Evolutionary conservation across 2,113 vertebrate species (phyloP).

Genomic region (Piliocolobus tephrosceles): DNA sequence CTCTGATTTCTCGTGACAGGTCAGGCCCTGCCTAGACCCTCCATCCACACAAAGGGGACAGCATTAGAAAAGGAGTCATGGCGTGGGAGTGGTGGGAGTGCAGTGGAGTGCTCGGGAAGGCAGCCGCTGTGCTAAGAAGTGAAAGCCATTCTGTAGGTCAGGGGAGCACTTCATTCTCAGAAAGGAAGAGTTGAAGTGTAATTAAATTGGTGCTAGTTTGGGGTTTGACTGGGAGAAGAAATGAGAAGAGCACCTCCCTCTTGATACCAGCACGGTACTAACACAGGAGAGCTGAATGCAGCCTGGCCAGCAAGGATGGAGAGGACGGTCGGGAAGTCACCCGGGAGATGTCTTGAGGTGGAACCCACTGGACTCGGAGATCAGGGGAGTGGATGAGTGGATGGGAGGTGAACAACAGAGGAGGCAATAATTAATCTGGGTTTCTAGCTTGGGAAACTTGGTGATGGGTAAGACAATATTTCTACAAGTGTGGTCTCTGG

Average conservation of each 20-base stretch:
- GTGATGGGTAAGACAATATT: accelerated
- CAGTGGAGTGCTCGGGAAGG: neutral
- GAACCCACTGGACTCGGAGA: neutral
- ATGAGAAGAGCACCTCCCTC: no score
- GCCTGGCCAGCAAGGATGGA: neutral
- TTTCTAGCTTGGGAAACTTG: neutral
- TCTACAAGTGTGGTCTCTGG: no score
- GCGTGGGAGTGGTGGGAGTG: no score
- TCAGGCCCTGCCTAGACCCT: neutral
- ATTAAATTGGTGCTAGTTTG: no score
- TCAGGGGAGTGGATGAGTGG: accelerated
- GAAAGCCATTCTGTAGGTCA: no score
- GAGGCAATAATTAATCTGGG: no score
- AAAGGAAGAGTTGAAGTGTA: no score
- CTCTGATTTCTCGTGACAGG: neutral
- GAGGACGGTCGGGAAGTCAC: neutral
- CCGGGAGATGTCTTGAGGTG: no score
- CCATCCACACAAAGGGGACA: no score
- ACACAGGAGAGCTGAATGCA: accelerated
- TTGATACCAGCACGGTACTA: no score
- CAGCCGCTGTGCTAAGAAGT: neutral
- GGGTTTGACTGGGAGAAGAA: neutral
- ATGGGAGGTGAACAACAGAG: neutral
- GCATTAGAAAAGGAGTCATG: no score
- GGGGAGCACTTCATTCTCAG: neutral